Evolutionary conservation across 2,888 invertebrate genomes (phyloP).

Genomic region (Belgica antarctica): DNA sequence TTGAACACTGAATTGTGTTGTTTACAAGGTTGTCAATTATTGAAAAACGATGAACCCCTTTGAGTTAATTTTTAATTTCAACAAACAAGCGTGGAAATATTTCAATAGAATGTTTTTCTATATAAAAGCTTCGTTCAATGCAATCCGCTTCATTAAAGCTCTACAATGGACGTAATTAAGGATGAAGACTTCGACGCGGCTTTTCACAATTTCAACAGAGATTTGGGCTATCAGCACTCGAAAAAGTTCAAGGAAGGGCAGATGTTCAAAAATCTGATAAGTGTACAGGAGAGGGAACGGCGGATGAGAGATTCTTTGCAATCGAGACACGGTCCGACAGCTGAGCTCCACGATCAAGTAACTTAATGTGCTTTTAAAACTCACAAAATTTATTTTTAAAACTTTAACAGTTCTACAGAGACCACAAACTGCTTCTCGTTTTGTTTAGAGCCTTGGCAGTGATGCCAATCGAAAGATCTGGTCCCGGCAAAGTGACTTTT

Average conservation of each 20-base stretch:
- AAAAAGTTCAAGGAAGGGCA: too few relatives aligned
- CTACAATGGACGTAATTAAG: slow-evolving; percentile 14
- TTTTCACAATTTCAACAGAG: slow-evolving; percentile 5
- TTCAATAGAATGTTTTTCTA: too few relatives aligned
- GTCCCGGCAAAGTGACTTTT: slow-evolving; percentile 58
- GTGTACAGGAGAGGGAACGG: slow-evolving; percentile 46
- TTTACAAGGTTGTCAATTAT: too few relatives aligned
- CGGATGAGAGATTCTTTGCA: slow-evolving; percentile 57
- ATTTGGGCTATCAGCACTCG: not conserved
- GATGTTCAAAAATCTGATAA: not conserved
- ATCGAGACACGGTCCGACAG: slow-evolving; percentile 60
- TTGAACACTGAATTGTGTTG: too few relatives aligned
- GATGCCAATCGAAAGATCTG: slow-evolving; percentile 49
- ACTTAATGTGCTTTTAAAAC: not conserved
- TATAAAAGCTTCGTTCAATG: too few relatives aligned
- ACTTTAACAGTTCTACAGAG: slow-evolving; percentile 61
- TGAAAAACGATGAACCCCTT: too few relatives aligned
- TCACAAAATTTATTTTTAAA: not conserved
- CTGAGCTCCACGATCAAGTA: slow-evolving; percentile 60
- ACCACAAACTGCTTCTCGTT: slow-evolving; percentile 64
- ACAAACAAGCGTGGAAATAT: too few relatives aligned
- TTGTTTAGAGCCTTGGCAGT: slow-evolving; percentile 63
- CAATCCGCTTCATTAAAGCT: too few relatives aligned
- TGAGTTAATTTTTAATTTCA: too few relatives aligned
- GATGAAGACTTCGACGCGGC: slow-evolving; percentile 27